phyloP scores from a whole-genome alignment of 2,888 invertebrate species.

The Caenorhabditis sulstoni region DNA sequence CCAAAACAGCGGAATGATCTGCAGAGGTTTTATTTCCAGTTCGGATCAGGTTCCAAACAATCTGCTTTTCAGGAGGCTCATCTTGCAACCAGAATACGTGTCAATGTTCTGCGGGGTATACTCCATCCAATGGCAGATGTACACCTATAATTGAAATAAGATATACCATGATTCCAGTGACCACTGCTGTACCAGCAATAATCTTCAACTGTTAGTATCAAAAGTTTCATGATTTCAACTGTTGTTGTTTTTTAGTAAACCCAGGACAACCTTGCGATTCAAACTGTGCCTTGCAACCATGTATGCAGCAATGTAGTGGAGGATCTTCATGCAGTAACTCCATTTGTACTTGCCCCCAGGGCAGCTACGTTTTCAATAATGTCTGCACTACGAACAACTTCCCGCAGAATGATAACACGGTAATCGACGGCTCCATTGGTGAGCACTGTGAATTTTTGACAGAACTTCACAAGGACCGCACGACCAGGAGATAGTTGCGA shows the following conservation, averaged over 20 bases:
- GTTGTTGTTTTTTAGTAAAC: conserved; percentile 57
- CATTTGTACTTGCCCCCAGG: conserved; percentile 75
- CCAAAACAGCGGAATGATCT: conserved; percentile 59
- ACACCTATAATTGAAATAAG: conserved; percentile 39
- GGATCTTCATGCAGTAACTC: conserved; percentile 75
- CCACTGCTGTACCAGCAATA: conserved; percentile 28
- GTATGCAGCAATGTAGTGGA: conserved; percentile 69
- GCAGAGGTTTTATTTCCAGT: conserved; percentile 43
- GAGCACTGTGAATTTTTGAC: not conserved
- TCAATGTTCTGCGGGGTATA: conserved; percentile 55
- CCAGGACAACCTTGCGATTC: conserved; percentile 76
- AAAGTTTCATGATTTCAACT: not conserved
- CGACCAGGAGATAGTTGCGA: conserved; percentile 77
- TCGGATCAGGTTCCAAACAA: not conserved
- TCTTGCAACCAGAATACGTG: conserved; percentile 60
- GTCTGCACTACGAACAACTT: conserved; percentile 45
- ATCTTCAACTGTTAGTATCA: conserved; percentile 36
- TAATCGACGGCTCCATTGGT: too few relatives aligned
- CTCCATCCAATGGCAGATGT: conserved; percentile 41
- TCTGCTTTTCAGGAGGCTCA: conserved; percentile 52
- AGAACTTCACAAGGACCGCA: conserved; percentile 62
- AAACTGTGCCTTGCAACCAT: conserved; percentile 70
- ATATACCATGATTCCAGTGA: conserved; percentile 53
- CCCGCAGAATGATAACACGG: conserved; percentile 43
- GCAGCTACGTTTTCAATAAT: conserved; percentile 52